phyloP scores from a whole-genome alignment of 1,140 invertebrate genomes.

The Fopius arisanus region DNA sequence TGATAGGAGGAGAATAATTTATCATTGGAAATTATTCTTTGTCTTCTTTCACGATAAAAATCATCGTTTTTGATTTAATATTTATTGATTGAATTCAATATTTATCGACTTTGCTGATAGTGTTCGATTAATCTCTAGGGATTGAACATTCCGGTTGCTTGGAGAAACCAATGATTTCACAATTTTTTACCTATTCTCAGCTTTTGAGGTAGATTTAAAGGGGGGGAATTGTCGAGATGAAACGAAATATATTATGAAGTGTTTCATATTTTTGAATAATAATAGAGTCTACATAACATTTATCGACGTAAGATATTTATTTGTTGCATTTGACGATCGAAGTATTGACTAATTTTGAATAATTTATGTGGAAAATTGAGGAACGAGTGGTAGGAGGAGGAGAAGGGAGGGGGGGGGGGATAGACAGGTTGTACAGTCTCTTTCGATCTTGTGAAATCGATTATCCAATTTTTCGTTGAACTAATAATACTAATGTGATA shows the following conservation, averaged over 20 bases:
- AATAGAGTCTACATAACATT: conserved; percentile 12
- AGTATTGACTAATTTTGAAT: not conserved
- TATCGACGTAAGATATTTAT: conserved; percentile 14
- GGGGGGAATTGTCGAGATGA: too few species aligned
- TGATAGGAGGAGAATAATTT: not conserved
- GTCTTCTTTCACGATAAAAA: not conserved
- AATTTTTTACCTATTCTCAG: too few species aligned
- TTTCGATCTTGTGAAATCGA: too few species aligned
- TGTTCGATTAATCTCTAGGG: too few species aligned
- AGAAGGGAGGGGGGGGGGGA: not conserved
- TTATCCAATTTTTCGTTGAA: too few species aligned
- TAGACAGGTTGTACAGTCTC: too few species aligned
- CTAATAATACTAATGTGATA: not conserved
- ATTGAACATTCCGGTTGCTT: too few species aligned
- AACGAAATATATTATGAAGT: not conserved
- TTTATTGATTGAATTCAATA: not conserved
- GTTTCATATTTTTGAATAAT: conserved; percentile 27
- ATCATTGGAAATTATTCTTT: not conserved
- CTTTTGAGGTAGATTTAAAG: too few species aligned
- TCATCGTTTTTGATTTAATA: not conserved
- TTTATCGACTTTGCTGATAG: too few species aligned
- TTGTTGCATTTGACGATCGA: conserved; percentile 5
- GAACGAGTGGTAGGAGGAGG: not conserved
- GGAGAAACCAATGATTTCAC: too few species aligned
- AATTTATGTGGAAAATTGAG: not conserved